These are phyloP conservation scores for Dendrolimus pini DNA, from an alignment of 2,888 invertebrate species.

Conservation along the genomic window DNA sequence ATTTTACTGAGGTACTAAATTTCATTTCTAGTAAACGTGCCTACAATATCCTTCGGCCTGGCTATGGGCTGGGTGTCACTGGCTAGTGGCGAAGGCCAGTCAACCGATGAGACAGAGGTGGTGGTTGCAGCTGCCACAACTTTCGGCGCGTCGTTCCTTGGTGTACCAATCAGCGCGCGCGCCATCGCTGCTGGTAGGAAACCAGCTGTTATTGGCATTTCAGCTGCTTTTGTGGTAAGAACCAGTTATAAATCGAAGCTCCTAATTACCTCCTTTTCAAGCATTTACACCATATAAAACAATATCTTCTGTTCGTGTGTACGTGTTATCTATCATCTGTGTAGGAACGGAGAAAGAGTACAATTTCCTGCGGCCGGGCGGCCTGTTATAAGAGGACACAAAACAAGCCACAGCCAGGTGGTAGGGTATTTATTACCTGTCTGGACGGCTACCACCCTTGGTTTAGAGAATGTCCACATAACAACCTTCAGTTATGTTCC, in stretches of 20 bases:
- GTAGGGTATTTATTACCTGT: no score
- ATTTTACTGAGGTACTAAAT: background rate
- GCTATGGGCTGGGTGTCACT: slow-evolving; percentile 57
- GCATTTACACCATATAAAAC: no score
- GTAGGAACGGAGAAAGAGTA: no score
- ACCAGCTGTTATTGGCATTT: slow-evolving; percentile 39
- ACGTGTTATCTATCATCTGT: background rate
- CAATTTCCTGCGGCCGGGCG: no score
- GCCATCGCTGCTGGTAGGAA: slow-evolving; percentile 38
- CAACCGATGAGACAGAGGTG: slow-evolving; percentile 12
- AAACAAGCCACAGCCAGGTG: no score
- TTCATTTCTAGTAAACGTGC: slow-evolving; percentile 43
- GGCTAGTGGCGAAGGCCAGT: slow-evolving; percentile 34
- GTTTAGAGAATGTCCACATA: no score
- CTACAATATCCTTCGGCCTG: slow-evolving; percentile 48
- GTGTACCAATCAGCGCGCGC: slow-evolving; percentile 44
- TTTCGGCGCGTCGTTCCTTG: slow-evolving; percentile 33
- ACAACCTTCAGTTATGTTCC: no score
- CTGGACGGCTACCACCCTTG: no score
- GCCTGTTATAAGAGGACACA: no score
- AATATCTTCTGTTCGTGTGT: background rate
- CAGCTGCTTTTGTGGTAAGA: slow-evolving; percentile 38
- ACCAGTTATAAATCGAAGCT: no score
- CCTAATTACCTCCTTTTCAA: no score
- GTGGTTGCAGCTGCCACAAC: slow-evolving; percentile 34